Evolutionary conservation across 2,113 vertebrate genomes (phyloP).

Genomic region (Psammodynastes pulverulentus): DNA sequence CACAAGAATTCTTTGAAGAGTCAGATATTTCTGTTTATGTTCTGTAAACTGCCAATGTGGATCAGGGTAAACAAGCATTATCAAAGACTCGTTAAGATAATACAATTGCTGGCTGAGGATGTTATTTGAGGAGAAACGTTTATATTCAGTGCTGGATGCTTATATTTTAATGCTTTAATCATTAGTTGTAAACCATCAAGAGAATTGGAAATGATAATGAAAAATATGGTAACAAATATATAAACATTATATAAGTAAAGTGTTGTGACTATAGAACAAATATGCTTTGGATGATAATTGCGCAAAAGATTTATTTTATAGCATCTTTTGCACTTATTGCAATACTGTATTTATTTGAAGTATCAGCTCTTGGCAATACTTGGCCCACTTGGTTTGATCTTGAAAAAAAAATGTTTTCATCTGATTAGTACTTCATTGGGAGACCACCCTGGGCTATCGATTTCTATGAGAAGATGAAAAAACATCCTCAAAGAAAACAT

Average conservation of each 20-base stretch:
- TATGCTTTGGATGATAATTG: neutral
- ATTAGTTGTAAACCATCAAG: neutral
- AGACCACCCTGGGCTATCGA: neutral
- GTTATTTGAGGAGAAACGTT: constrained; percentile 5
- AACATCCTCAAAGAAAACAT: neutral
- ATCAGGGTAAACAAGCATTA: constrained; percentile 21
- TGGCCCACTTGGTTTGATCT: neutral
- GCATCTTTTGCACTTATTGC: neutral
- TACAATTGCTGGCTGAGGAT: neutral
- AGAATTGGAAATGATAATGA: neutral
- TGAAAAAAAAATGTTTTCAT: neutral
- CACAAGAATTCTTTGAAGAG: constrained; percentile 34
- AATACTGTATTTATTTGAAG: neutral
- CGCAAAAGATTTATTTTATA: neutral
- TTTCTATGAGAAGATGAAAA: neutral
- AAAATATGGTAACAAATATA: neutral
- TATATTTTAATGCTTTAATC: neutral
- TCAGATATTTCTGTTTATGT: constrained; percentile 28
- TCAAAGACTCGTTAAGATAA: constrained; percentile 7
- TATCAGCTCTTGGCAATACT: neutral
- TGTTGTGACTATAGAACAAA: neutral
- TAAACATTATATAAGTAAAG: neutral
- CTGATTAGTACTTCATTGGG: neutral
- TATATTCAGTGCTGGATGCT: neutral
- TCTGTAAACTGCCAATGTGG: neutral